Base-by-base conservation (phyloP, 2,888 invertebrate species). In the Stenoptilia bipunctidactyla region DNA sequence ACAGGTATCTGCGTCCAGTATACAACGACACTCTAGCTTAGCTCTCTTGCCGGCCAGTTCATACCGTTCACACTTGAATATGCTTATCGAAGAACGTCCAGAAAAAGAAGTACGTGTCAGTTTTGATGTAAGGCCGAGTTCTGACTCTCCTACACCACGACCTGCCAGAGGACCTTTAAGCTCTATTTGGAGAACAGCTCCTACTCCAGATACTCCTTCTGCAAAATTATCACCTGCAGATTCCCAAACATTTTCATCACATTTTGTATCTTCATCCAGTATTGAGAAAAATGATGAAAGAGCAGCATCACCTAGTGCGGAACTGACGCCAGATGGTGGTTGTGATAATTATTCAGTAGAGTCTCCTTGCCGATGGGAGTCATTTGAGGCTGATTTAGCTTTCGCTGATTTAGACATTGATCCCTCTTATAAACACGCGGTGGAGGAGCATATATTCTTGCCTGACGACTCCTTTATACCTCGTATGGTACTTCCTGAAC, bases 141-240 rank as follows among this genome's bases (percentile, higher is more conserved):
- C 75, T n/a, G 60, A 59, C 25, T 71, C 73, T 8, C 70, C 73
- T 1, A 60, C 59, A 13, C 74, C 70, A 25, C 70, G 66, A 46
- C 75, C 76, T 1, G 73, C 69, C 35, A 67, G 84, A 52, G 82
- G 84, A 12, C 80, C 80, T 4, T 58, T 82, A 1, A 79, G 80
- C 45, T 65, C 74, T 0, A 68, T 80, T 9, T 80, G 80, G 83
- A 71, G 66, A 61, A 80, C 76, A 1, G 82, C 77, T 13, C 73
- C 74, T 0, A 90, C 90, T 2, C 90, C 90, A 6, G 90, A 90
- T 52, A 90, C 90, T 2, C 90, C 90, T 14, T 88, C 88, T 36
- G 88, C 90, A 12, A 90, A 90, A 59, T 82, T 90, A 12, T 87
- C 85, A 15, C 67, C 87, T 47, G 84, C 74, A 36, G 84, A 84